phyloP scores from a whole-genome alignment of 1,140 invertebrate species.

The Bombus soroeensis region DNA sequence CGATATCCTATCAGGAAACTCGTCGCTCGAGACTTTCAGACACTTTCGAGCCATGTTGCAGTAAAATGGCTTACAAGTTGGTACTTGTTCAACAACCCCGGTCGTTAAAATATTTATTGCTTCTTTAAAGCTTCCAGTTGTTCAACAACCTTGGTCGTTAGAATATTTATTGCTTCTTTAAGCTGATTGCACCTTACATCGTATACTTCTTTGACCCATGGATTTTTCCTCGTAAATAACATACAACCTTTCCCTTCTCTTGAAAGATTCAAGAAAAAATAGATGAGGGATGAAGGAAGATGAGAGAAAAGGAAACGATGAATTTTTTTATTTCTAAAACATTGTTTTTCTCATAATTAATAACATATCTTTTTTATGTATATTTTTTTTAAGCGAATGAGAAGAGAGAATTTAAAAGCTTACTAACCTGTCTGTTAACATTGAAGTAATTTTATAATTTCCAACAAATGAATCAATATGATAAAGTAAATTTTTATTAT shows the following conservation, averaged over 20 bases:
- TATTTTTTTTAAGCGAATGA: too few species aligned
- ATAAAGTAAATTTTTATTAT: too few species aligned
- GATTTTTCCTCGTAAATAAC: background rate
- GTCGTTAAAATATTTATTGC: constrained; percentile 29
- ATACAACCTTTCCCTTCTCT: background rate
- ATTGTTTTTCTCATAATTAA: too few species aligned
- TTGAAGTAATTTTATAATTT: too few species aligned
- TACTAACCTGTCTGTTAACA: too few species aligned
- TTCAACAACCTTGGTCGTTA: constrained; percentile 9
- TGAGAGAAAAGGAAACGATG: too few species aligned
- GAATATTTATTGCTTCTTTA: constrained; percentile 46
- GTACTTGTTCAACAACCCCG: constrained; percentile 31
- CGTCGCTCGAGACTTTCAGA: constrained; percentile 5
- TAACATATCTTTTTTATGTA: too few species aligned
- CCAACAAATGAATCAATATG: too few species aligned
- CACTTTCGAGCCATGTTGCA: constrained; percentile 28
- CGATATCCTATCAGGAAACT: constrained; percentile 23
- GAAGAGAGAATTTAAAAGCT: too few species aligned
- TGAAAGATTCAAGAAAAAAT: background rate
- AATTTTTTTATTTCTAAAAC: too few species aligned
- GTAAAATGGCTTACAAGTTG: constrained; percentile 34
- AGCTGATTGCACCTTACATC: constrained; percentile 10
- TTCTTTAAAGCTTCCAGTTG: constrained; percentile 9
- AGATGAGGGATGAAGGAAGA: background rate
- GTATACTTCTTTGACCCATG: background rate